Conservation (phyloP, 2,113 vertebrate genomes). For the Melospiza georgiana region DNA sequence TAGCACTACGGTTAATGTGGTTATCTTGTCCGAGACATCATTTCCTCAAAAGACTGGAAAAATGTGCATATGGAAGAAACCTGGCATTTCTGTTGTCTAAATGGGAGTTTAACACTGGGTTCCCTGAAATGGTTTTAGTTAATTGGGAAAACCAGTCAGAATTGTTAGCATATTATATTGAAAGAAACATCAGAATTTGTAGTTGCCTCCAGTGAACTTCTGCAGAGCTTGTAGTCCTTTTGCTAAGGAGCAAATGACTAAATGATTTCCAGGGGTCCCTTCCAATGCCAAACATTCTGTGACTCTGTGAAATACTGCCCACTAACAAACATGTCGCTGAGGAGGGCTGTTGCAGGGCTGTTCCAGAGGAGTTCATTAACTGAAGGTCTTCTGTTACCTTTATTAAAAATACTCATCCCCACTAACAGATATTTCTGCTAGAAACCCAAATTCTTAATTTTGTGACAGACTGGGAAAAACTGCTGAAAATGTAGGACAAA, state of each 20-base stretch:
- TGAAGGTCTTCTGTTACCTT: background rate
- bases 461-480: background rate
- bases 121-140: background rate
- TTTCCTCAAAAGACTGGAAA: conserved; percentile 12
- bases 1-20: background rate
- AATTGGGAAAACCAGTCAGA: background rate
- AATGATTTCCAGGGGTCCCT: background rate
- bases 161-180: background rate
- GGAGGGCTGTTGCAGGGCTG: background rate
- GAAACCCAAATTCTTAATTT: background rate
- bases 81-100: background rate
- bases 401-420: background rate
- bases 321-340: background rate
- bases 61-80: background rate
- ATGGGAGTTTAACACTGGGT: background rate
- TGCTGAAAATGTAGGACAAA: background rate
- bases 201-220: background rate
- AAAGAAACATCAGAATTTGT: background rate
- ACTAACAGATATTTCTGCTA: background rate
- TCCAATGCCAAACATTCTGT: background rate
- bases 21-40: background rate
- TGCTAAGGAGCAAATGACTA: background rate
- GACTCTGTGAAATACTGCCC: background rate
- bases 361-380: background rate
- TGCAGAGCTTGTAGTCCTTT: background rate